These are phyloP conservation scores for Elaeidobius kamerunicus DNA, from an alignment of 2,888 invertebrate genomes.

Conservation along the genomic window DNA sequence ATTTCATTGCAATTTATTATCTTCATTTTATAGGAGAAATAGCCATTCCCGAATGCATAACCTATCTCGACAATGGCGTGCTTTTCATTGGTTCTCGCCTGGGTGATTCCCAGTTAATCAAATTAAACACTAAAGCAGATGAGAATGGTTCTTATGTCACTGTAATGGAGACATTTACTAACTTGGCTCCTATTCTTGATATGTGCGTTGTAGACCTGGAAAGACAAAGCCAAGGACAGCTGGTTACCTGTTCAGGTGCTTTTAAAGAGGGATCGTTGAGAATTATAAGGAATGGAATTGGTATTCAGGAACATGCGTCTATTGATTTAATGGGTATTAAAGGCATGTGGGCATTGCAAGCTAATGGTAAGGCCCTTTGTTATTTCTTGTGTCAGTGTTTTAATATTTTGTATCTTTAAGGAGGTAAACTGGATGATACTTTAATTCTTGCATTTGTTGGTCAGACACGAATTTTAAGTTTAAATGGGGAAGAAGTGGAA, in stretches of 20 bases:
- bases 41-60: slow-evolving; percentile 94
- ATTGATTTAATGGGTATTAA: slow-evolving; percentile 97
- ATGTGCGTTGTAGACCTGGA: slow-evolving; percentile 98
- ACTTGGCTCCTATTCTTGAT: slow-evolving; percentile 95
- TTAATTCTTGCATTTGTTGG: slow-evolving; percentile 95
- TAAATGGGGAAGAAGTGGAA: slow-evolving; percentile 96
- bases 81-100: slow-evolving; percentile 94
- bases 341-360: slow-evolving; percentile 95
- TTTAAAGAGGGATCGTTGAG: slow-evolving; percentile 97
- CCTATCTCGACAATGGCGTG: slow-evolving; percentile 97
- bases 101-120: slow-evolving; percentile 94
- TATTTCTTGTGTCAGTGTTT: neutral
- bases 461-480: slow-evolving; percentile 84
- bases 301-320: slow-evolving; percentile 96
- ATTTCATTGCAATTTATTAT: too few relatives aligned
- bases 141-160: slow-evolving; percentile 87
- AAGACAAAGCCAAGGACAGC: slow-evolving; percentile 94
- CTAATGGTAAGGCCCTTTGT: slow-evolving; percentile 51
- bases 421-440: slow-evolving; percentile 68
- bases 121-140: slow-evolving; percentile 79
- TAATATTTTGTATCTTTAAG: slow-evolving; percentile 25
- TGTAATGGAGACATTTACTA: slow-evolving; percentile 94
- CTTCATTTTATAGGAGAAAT: slow-evolving; percentile 71
- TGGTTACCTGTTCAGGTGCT: slow-evolving; percentile 96
- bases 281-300: slow-evolving; percentile 97